phyloP scores from a whole-genome alignment of 1,140 invertebrate genomes.

The Drosophila pandora region DNA sequence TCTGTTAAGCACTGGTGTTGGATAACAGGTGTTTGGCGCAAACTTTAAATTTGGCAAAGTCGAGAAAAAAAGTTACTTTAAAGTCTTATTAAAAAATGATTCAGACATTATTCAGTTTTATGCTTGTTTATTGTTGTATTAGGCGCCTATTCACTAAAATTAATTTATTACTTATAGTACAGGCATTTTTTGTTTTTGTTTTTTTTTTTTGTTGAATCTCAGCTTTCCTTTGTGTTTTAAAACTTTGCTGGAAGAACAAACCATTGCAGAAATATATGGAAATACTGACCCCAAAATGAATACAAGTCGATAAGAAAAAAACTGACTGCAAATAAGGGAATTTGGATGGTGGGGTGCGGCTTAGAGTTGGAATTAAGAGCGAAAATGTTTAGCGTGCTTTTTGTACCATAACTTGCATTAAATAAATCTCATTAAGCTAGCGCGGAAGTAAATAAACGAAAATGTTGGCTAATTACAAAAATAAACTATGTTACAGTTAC shows the following conservation, averaged over 20 bases:
- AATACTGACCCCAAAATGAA: constrained; percentile 63
- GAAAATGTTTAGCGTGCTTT: constrained; percentile 56
- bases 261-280: constrained; percentile 62
- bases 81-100: not conserved
- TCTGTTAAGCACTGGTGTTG: constrained; percentile 12
- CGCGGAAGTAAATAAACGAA: constrained; percentile 56
- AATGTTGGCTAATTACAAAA: constrained; percentile 72
- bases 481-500: constrained; percentile 73
- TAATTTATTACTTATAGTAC: constrained; percentile 70
- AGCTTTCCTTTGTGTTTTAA: constrained; percentile 56
- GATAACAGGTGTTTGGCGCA: constrained; percentile 24
- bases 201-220: constrained; percentile 65
- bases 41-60: constrained; percentile 6
- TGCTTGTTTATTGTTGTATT: constrained; percentile 70
- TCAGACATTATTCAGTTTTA: constrained; percentile 28
- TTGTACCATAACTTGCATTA: constrained; percentile 72
- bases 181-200: constrained; percentile 31
- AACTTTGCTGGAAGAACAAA: constrained; percentile 74
- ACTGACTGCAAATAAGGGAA: constrained; percentile 9
- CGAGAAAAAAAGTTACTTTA: no score
- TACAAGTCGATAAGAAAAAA: constrained; percentile 20
- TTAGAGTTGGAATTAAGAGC: constrained; percentile 51
- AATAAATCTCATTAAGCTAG: constrained; percentile 77
- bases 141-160: constrained; percentile 66
- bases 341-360: constrained; percentile 4